Base-by-base conservation (phyloP, 2,888 invertebrate genomes). In the Melitaea athalia region DNA sequence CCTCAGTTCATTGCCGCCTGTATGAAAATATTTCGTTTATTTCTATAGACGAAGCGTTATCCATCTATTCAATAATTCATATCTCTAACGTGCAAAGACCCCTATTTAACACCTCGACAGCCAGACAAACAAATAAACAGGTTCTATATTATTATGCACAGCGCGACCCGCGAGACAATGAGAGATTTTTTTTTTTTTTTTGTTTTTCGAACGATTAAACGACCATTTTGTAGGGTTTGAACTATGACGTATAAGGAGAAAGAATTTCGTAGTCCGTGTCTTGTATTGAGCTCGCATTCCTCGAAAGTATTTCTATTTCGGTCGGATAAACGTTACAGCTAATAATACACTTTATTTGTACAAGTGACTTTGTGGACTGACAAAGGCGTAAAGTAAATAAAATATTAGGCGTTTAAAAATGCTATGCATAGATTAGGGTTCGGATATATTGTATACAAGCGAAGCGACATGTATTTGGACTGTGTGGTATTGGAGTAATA, bases 1-100 rank as follows among this genome's bases (percentile, higher is more conserved):
- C 38, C 6, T 38, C 38, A 38, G 8, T 38, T 38, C 45, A 3
- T 45, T 45, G 11, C 52, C 63, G 50, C 63, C 15, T 52, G 45
- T 52, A 67, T 52, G 67, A 63, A 67, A 63, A 67, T 52, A 67
- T 63, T 63, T 63, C 67, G 59, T n/a, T 15, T 63, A 49, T 17
- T 67, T 63, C 24, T 59, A 33, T 38, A 59, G 67, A 59, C 71
- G 63, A 65, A 70, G 75, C 72, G 63, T 67, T 68, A 67, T 49
- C 77, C 78, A 77, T 79, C 85, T 86, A 81, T 82, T 89, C 84
- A 87, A 89, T 89, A 88, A 89, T 89, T 89, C 89, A 89, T 89
- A 85, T 81, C 80, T 77, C 77, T 76, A 76, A 82, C 87, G 87
- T 89, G 88, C 81, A 81, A 85, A 87, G 88, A 84, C 82, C 87